These are phyloP conservation scores for Megalonaias nervosa DNA, from an alignment of 1,140 invertebrate species.

Conservation along the genomic window DNA sequence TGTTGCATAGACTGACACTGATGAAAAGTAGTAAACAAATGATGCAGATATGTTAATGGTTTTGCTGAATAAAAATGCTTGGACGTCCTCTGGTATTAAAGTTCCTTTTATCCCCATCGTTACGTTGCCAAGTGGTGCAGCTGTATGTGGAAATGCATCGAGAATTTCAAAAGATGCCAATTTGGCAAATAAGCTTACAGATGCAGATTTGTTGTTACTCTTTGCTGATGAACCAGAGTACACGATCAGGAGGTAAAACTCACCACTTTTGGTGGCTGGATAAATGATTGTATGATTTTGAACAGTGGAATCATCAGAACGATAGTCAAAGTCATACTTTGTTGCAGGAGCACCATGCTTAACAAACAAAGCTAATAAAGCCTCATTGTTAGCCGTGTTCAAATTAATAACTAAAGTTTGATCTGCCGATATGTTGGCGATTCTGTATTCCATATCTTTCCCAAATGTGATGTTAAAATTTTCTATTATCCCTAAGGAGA, in stretches of 20 bases:
- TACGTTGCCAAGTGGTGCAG: background rate
- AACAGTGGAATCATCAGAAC: constrained; percentile 2
- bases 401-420: constrained; percentile 12
- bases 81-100: constrained; percentile 2
- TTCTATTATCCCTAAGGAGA: background rate
- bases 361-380: background rate
- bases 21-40: constrained; percentile 5
- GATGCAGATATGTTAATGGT: background rate
- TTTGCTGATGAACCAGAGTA: background rate
- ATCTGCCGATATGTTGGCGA: background rate
- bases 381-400: background rate
- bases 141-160: background rate
- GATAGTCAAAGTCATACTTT: constrained; percentile 10
- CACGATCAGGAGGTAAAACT: constrained; percentile 10
- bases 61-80: background rate
- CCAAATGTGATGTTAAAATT: background rate
- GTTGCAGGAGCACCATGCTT: constrained; percentile 13
- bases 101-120: constrained; percentile 6
- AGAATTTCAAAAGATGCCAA: constrained; percentile 11
- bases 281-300: background rate
- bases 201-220: too few species aligned
- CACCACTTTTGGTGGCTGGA: background rate
- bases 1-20: constrained; percentile 2
- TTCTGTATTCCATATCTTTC: background rate
- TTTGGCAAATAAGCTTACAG: background rate